phyloP scores from a whole-genome alignment of 1,140 invertebrate genomes.

The Goniozus legneri region DNA sequence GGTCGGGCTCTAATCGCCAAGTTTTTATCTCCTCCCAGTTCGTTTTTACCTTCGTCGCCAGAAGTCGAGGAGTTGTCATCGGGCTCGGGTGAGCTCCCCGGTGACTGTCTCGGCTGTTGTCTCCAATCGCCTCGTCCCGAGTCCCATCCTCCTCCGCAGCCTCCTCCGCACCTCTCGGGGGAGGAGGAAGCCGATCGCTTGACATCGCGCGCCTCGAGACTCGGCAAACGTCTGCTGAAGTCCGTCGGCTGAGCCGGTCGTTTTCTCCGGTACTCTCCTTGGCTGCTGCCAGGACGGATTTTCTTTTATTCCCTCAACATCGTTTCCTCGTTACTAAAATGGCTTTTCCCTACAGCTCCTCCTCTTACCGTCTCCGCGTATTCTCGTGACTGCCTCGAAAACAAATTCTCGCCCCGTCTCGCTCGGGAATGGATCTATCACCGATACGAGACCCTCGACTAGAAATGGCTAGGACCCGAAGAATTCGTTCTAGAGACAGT shows the following conservation, averaged over 20 bases:
- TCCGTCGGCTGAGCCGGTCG: constrained; percentile 43
- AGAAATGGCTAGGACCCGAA: no score
- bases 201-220: constrained; percentile 29
- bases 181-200: constrained; percentile 6
- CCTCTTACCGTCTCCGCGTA: no score
- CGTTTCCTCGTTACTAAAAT: no score
- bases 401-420: no score
- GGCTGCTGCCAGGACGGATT: no score
- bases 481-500: no score
- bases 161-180: neutral
- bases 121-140: constrained; percentile 16
- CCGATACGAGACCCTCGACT: no score
- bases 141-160: constrained; percentile 16
- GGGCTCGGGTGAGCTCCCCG: constrained; percentile 43
- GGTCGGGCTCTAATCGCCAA: neutral
- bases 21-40: neutral
- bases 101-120: constrained; percentile 23
- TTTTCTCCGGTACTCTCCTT: no score
- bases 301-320: no score
- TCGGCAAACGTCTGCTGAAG: constrained; percentile 35
- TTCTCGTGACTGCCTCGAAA: no score
- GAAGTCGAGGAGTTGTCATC: constrained; percentile 50
- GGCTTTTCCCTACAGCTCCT: no score
- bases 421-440: no score
- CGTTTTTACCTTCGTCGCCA: constrained; percentile 49